Evolutionary conservation across 1,140 invertebrate species (phyloP), one percentile per base, ranked within the genome.

Genomic region (Pemphigus obesinymphae): DNA sequence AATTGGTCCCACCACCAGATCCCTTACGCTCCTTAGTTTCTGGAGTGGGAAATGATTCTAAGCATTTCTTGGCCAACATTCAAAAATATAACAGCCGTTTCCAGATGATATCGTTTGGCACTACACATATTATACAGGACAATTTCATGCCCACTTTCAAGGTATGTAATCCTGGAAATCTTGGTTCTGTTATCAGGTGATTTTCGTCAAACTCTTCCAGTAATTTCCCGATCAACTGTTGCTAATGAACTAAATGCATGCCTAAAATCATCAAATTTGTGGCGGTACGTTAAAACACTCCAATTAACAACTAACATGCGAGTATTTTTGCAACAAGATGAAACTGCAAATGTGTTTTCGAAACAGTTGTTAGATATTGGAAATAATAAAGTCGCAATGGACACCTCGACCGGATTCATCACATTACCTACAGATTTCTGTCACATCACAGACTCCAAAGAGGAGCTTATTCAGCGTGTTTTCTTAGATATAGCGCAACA

Each of bases 191-290:
- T n/a, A n/a, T n/a, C n/a, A n/a, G n/a, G n/a, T n/a, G n/a, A n/a
- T n/a, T n/a, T n/a, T n/a, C n/a, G n/a, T n/a, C 85, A 88, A 84
- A 87, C 84, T 48, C 82, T 88, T 53, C 87, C 87, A 55, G 85
- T 88, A 10, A 83, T 87, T 55, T 53, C 82, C 11, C 13, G 84
- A 81, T 83, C 82, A 66, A 87, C 85, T 45, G 61, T 76, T 53
- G 86, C 85, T 31, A 85, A 87, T 84, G 84, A 85, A 83, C 80
- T 87, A 0, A 85, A 87, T 55, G 85, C 86, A 53, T 87, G 84
- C 78, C 26, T 23, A 26, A 26, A 26, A 61, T 26, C 40, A 40
- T 40, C 40, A 10, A 40, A 40, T 40, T 40, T 10, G 40, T 40
- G 40, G 40, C 10, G 40, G 40, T 55, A 55, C n/a, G 50, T 55